Conservation (phyloP, 2,113 vertebrate genomes). For the Poeciliopsis turrubarensis region DNA sequence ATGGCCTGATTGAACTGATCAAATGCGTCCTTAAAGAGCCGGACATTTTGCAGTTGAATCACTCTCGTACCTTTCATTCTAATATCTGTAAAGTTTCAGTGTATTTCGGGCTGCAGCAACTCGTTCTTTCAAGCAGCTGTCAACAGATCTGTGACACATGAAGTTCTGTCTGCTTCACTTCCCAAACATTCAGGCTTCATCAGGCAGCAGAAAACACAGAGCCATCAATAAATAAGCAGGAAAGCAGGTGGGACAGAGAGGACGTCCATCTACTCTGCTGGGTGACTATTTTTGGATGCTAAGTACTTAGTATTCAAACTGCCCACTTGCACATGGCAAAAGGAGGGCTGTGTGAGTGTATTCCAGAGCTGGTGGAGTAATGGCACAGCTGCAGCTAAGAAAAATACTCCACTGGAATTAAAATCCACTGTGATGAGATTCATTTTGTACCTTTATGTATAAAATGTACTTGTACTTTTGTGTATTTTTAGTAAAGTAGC, state of each 20-base stretch:
- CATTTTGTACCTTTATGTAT: too few species aligned
- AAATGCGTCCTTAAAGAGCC: too few species aligned
- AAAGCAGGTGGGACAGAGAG: slow-evolving; percentile 49
- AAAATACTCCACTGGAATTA: not conserved
- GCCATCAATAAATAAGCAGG: slow-evolving; percentile 74
- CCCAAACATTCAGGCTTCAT: slow-evolving; percentile 42
- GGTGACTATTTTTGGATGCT: slow-evolving; percentile 59
- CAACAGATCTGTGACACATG: slow-evolving; percentile 37
- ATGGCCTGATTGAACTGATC: too few species aligned
- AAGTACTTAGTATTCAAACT: slow-evolving; percentile 49
- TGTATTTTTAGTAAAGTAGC: too few species aligned
- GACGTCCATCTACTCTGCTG: slow-evolving; percentile 53
- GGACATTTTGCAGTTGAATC: slow-evolving; percentile 10
- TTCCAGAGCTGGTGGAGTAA: slow-evolving; percentile 11
- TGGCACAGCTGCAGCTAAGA: not conserved
- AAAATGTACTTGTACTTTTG: too few species aligned
- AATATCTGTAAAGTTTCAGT: slow-evolving; percentile 13
- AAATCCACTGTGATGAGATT: not conserved
- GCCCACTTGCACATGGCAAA: slow-evolving; percentile 36
- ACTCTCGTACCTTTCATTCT: slow-evolving; percentile 24
- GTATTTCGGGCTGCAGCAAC: slow-evolving; percentile 5
- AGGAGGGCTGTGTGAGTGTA: slow-evolving; percentile 24
- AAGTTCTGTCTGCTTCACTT: slow-evolving; percentile 10
- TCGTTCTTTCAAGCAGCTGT: slow-evolving; percentile 24
- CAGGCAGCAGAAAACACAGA: slow-evolving; percentile 52